phyloP scores from a whole-genome alignment of 2,113 vertebrate species.

The Cathartes aura region DNA sequence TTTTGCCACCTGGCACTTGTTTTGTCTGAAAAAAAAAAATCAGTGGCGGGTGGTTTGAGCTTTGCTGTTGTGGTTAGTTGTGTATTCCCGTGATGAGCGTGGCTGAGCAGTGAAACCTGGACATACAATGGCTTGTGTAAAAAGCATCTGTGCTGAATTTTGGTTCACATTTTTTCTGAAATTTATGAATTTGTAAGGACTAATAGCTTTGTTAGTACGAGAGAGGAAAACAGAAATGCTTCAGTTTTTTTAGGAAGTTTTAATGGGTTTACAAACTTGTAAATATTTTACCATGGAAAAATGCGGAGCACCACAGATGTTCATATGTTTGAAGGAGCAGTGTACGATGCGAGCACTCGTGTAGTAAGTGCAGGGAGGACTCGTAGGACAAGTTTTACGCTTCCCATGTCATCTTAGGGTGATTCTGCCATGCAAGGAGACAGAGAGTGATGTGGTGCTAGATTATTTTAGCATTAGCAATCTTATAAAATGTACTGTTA shows the following conservation, averaged over 20 bases:
- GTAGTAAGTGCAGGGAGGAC: neutral
- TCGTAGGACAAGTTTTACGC: neutral
- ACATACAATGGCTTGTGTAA: neutral
- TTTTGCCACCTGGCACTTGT: conserved; percentile 75
- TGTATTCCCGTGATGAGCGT: neutral
- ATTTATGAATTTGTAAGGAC: neutral
- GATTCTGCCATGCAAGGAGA: neutral
- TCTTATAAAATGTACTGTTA: neutral
- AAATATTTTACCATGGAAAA: conserved; percentile 33
- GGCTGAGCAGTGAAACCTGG: neutral
- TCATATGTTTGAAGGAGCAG: neutral
- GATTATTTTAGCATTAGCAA: neutral
- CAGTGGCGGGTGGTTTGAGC: neutral
- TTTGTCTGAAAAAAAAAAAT: conserved; percentile 42
- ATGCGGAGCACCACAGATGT: neutral
- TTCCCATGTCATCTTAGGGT: neutral
- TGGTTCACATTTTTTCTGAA: neutral
- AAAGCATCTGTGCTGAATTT: neutral
- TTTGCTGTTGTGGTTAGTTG: neutral
- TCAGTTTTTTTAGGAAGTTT: neutral
- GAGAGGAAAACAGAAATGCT: neutral
- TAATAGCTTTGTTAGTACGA: neutral
- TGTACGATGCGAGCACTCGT: neutral
- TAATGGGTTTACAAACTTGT: conserved; percentile 5
- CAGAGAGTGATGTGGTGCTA: neutral